These are phyloP conservation scores for Limnodromus scolopaceus DNA, from an alignment of 2,797 vertebrate genomes.

Conservation along the genomic window DNA sequence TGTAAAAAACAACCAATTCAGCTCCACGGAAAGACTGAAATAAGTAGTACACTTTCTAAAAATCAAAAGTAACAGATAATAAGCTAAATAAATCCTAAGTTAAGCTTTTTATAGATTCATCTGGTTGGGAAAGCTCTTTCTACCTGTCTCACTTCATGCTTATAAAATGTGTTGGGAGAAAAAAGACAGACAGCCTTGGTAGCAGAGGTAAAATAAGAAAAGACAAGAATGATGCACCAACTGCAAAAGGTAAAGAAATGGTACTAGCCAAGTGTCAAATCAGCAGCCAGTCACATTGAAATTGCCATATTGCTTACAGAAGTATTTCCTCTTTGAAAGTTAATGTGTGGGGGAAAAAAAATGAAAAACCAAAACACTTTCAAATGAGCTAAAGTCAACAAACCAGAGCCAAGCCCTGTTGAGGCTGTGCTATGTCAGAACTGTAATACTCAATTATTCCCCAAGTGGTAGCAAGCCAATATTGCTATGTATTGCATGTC, in stretches of 20 bases:
- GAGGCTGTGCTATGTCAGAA: background rate
- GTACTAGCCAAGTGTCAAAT: background rate
- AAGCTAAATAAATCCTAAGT: background rate
- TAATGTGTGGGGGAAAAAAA: rapidly evolving
- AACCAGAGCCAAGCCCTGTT: background rate
- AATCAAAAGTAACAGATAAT: background rate
- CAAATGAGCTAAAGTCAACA: background rate
- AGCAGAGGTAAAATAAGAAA: background rate
- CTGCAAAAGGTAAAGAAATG: background rate
- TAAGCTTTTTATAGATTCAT: background rate
- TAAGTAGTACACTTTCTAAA: background rate
- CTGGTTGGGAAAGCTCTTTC: background rate
- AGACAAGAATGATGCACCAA: rapidly evolving
- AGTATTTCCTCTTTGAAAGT: background rate
- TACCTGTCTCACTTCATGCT: background rate
- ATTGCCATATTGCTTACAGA: background rate
- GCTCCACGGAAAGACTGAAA: background rate
- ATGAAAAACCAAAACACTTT: background rate
- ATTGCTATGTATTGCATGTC: background rate
- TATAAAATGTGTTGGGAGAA: background rate
- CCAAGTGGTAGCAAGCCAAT: background rate
- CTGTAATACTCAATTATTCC: background rate
- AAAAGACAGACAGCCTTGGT: background rate
- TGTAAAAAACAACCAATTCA: background rate
- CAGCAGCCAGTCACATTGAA: background rate